Conservation (phyloP, 2,797 vertebrate genomes). For the Odontamblyopus lacepedii region DNA sequence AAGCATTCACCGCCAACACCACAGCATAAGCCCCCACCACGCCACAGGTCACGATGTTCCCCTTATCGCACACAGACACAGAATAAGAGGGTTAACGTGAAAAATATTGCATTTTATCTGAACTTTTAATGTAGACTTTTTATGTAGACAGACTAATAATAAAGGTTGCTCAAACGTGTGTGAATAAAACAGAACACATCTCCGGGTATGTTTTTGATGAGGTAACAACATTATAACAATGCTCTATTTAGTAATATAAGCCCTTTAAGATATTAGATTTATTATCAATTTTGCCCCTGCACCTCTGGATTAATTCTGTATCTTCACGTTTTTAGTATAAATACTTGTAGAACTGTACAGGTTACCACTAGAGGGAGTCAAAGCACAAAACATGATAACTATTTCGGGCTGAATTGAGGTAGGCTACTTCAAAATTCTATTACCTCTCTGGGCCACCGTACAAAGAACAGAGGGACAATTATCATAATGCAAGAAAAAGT, state of each 20-base stretch:
- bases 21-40: constrained; percentile 84
- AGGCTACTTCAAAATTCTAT: constrained; percentile 23
- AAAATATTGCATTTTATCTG: not conserved
- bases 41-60: constrained; percentile 88
- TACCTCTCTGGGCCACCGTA: constrained; percentile 90
- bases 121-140: not conserved
- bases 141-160: too few species aligned
- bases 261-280: too few species aligned
- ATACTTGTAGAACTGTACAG: not conserved
- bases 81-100: not conserved
- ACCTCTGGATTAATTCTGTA: too few species aligned
- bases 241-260: too few species aligned
- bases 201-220: too few species aligned
- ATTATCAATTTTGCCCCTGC: too few species aligned
- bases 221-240: too few species aligned
- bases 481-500: constrained; percentile 83
- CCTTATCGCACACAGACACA: constrained; percentile 63
- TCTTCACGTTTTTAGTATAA: not conserved
- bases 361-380: constrained; percentile 20
- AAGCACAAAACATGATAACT: not conserved
- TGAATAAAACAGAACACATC: too few species aligned
- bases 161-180: too few species aligned
- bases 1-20: constrained; percentile 84
- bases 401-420: not conserved
- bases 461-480: constrained; percentile 81